phyloP scores from a whole-genome alignment of 2,797 vertebrate genomes.

The Neosilurus hyrtlii region DNA sequence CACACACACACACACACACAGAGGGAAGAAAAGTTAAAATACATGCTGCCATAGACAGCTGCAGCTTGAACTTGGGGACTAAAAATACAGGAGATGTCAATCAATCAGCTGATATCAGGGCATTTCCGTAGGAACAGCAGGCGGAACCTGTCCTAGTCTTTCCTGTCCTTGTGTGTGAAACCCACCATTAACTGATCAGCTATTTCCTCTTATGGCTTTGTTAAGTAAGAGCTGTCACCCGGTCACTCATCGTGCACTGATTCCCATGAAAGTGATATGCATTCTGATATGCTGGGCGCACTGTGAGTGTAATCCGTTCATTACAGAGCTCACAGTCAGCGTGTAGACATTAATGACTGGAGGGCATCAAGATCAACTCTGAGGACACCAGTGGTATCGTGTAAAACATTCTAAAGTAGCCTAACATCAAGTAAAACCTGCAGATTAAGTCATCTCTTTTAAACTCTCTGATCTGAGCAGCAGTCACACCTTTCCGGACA shows the following conservation, averaged over 20 bases:
- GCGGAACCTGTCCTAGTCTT: constrained; percentile 43
- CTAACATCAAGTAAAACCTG: not conserved
- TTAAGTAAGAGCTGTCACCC: constrained; percentile 46
- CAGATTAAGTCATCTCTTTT: too few relatives aligned
- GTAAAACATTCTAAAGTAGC: not conserved
- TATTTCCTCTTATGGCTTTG: constrained; percentile 42
- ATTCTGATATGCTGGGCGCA: not conserved
- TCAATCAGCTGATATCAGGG: constrained; percentile 55
- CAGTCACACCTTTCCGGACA: too few relatives aligned
- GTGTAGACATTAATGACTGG: not conserved
- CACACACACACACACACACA: constrained; percentile 31
- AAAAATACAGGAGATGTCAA: constrained; percentile 68
- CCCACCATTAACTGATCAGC: constrained; percentile 59
- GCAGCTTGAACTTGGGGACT: constrained; percentile 62
- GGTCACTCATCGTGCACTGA: constrained; percentile 19
- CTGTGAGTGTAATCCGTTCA: not conserved
- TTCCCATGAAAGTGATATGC: constrained; percentile 13
- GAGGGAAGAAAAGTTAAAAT: constrained; percentile 53
- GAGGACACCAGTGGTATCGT: not conserved
- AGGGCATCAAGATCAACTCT: not conserved
- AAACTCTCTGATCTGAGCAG: too few relatives aligned
- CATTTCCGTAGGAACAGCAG: constrained; percentile 44
- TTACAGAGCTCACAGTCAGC: not conserved
- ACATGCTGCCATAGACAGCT: constrained; percentile 55
- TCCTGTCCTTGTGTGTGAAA: constrained; percentile 49